These are phyloP conservation scores for Margarornis squamiger DNA, from an alignment of 2,797 vertebrate species.

Conservation along the genomic window DNA sequence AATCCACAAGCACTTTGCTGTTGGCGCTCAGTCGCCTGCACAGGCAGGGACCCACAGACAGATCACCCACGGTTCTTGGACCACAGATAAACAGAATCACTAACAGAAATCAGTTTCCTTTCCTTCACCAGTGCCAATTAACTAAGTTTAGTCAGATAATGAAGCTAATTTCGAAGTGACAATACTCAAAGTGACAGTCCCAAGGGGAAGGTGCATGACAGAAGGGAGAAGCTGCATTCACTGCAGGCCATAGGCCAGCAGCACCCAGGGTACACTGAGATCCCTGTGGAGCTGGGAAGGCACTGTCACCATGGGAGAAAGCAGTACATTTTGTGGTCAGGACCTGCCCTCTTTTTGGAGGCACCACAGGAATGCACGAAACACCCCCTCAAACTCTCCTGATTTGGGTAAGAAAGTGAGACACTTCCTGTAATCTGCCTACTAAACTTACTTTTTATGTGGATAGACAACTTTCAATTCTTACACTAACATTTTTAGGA, in stretches of 20 bases:
- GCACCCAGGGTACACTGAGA: background rate
- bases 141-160: background rate
- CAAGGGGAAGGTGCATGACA: background rate
- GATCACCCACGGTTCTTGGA: background rate
- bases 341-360: background rate
- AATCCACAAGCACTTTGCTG: background rate
- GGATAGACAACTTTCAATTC: background rate
- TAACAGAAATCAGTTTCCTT: background rate
- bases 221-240: background rate
- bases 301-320: background rate
- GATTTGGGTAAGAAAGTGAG: background rate
- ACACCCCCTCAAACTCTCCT: background rate
- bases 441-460: background rate
- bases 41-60: background rate
- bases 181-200: background rate
- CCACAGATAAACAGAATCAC: background rate
- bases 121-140: background rate
- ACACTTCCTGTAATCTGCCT: background rate
- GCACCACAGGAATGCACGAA: background rate
- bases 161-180: background rate
- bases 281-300: background rate
- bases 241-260: fast-evolving
- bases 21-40: background rate
- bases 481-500: background rate
- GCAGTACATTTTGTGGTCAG: background rate